A percentile compares a stretch with the other conserved stretches of the same genome.
These are phyloP conservation scores for Leptodactylus fallax DNA, from an alignment of 2,797 vertebrate genomes.

Conservation along the genomic window DNA sequence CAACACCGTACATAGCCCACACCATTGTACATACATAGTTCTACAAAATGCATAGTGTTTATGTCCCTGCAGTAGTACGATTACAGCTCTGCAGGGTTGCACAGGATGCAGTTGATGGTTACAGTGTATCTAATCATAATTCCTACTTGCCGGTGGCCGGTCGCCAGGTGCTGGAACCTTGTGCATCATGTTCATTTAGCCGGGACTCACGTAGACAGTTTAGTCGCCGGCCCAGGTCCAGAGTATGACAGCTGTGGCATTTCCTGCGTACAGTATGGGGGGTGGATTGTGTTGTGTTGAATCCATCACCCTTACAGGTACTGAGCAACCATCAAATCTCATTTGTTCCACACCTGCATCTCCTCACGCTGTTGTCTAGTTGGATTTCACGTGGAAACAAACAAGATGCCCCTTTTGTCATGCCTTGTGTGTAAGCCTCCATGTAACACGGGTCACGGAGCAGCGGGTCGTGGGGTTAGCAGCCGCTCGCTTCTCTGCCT, in stretches of 20 bases:
- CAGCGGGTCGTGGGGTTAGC: neutral
- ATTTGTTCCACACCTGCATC: slow-evolving; percentile 50
- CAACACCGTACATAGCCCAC: no score
- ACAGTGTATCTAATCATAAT: neutral
- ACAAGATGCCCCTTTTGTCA: slow-evolving; percentile 18
- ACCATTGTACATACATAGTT: no score
- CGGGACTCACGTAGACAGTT: slow-evolving; percentile 18
- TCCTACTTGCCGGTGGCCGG: neutral
- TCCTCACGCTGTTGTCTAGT: slow-evolving; percentile 28
- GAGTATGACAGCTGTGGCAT: slow-evolving; percentile 29
- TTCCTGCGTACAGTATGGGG: rapidly evolving
- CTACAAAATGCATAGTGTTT: no score
- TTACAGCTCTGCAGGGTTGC: no score
- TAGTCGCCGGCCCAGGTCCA: slow-evolving; percentile 19
- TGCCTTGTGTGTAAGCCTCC: neutral
- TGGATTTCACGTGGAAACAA: slow-evolving; percentile 33
- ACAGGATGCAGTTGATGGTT: no score
- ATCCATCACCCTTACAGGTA: neutral
- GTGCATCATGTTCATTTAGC: slow-evolving; percentile 18
- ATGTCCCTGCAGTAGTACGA: no score
- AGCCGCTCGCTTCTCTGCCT: neutral
- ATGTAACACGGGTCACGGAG: slow-evolving; percentile 18
- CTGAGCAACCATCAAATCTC: neutral
- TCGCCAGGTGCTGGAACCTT: slow-evolving; percentile 5
- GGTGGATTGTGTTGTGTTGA: slow-evolving; percentile 13